Evolutionary conservation across 2,113 vertebrate species (phyloP), one percentile per base, ranked within the genome.

Genomic region (Cynoglossus semilaevis): DNA sequence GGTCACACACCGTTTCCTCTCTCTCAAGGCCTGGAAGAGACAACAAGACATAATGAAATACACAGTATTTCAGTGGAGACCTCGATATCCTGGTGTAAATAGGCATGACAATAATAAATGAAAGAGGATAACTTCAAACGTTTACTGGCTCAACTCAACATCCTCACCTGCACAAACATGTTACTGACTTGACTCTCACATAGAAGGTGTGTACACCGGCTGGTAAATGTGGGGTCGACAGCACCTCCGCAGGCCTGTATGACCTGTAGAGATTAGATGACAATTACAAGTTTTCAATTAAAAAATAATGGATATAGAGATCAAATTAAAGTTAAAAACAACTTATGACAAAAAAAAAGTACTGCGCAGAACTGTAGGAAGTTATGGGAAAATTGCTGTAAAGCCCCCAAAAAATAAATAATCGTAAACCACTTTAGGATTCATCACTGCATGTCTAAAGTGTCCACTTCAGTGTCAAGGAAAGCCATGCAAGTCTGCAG

Each of bases 101-200:
- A 58, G n/a, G n/a, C 16, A 35, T 14, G 7, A 4, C 15, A 29
- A 29, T 29, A 29, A 12, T 1, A 11, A 41, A 13, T 41, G 1
- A 40, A 38, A 38, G 7, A 12, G 13, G 13, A 40, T 13, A 40
- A 8, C 4, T 40, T 8, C 9, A 12, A 12, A 41, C 5, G 1
- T 29, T 29, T 6, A 29, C 22, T 29, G 22, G 3, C 22, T 29
- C 22, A 29, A 38, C 22, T 29, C 22, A 29, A 38, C 3, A 36
- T n/a, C 11, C 91, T 89, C 79, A 99, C 96, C 96, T 99, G 97
- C 16, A 94, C 87, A 55, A 95, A 98, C 91, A 93, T 92, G 71
- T 91, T 93, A 85, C 96, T 98, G 89, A 96, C 94, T 81, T 99
- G 97, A 78, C 95, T 98, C 87, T 98, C 97, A 78, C 97, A 99